Evolutionary conservation across 1,140 invertebrate genomes (phyloP).

Genomic region (Thereuonema tuberculata): DNA sequence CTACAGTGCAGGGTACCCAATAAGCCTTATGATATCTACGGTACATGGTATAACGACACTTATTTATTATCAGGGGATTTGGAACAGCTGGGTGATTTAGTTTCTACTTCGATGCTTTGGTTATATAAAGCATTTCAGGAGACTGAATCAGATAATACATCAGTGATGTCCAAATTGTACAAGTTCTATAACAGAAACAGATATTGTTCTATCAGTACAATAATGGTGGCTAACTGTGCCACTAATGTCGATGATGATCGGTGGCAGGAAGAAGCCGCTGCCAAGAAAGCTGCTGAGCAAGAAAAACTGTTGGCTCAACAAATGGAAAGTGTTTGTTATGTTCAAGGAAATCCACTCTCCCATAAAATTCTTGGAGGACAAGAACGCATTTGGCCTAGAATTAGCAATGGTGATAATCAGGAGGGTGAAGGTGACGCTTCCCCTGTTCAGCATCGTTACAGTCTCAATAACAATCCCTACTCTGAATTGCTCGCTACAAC

Average conservation of each 20-base stretch:
- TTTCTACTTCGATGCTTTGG: conserved; percentile 65
- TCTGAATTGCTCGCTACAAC: no score
- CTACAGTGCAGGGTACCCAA: conserved; percentile 67
- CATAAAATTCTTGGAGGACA: no score
- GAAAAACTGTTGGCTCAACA: background rate
- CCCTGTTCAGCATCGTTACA: no score
- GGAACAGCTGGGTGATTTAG: conserved; percentile 60
- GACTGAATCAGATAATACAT: conserved; percentile 54
- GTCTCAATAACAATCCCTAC: no score
- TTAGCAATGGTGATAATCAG: no score
- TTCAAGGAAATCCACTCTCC: background rate
- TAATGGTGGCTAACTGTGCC: conserved; percentile 56
- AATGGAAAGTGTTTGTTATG: conserved; percentile 4
- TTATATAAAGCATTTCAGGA: conserved; percentile 66
- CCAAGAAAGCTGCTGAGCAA: background rate
- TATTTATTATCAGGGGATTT: conserved; percentile 67
- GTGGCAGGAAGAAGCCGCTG: background rate
- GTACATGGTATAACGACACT: conserved; percentile 73
- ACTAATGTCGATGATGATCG: conserved; percentile 23
- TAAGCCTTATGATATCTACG: conserved; percentile 80
- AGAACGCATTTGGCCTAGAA: no score
- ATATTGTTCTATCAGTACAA: conserved; percentile 58
- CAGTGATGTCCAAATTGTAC: conserved; percentile 62
- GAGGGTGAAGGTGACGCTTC: no score
- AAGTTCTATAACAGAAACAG: conserved; percentile 69